These are phyloP conservation scores for Platygyra sinensis DNA, from an alignment of 64 coral and sea anemone genomes.

Conservation along the genomic window DNA sequence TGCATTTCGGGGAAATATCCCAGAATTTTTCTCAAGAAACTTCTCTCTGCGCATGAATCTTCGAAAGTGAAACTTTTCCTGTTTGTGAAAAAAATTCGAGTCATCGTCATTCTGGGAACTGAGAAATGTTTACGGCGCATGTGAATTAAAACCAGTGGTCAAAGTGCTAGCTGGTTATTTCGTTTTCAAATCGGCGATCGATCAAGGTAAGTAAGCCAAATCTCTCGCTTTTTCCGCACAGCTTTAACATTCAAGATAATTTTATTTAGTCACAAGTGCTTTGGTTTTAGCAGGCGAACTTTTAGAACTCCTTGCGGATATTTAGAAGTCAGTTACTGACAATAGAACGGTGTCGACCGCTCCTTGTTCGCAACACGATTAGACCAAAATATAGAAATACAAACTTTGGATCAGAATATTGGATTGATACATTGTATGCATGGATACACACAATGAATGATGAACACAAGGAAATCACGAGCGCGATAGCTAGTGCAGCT, in stretches of 20 bases:
- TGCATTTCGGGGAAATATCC: neutral
- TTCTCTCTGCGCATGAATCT: neutral
- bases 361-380: neutral
- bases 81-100: neutral
- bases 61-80: slow-evolving; percentile 29
- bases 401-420: neutral
- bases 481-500: neutral
- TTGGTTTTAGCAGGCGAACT: neutral
- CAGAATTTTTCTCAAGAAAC: neutral
- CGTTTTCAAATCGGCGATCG: neutral
- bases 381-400: neutral
- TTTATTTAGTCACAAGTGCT: neutral
- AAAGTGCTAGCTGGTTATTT: neutral
- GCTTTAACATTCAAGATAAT: neutral
- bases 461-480: neutral
- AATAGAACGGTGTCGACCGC: neutral
- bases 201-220: neutral
- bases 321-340: neutral
- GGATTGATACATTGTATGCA: neutral
- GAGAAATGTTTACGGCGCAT: neutral
- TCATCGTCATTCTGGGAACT: neutral
- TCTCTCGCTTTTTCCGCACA: neutral
- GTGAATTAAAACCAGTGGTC: neutral
- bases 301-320: neutral
- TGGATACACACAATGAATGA: too few relatives aligned